These are phyloP conservation scores for Hirtodrosophila trivittata DNA, from an alignment of 2,888 invertebrate genomes.

Conservation along the genomic window DNA sequence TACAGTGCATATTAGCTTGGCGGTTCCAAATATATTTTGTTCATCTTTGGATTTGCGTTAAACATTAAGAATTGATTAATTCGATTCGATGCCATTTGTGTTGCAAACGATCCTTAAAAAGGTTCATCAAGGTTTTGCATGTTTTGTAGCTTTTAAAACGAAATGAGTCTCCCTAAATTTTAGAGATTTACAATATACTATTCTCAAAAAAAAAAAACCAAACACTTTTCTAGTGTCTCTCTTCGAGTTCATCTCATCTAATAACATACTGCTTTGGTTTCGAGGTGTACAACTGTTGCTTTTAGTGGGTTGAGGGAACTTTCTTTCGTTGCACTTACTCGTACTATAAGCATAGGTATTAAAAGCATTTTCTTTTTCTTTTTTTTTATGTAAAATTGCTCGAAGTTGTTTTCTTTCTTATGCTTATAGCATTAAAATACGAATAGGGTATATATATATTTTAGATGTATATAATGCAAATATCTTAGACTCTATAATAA, in stretches of 20 bases:
- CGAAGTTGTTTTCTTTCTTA: conserved; percentile 16
- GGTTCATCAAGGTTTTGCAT: neutral
- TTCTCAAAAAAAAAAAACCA: conserved; percentile 3
- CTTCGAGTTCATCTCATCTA: too few species aligned
- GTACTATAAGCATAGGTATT: too few species aligned
- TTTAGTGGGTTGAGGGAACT: conserved; percentile 13
- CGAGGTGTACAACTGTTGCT: conserved; percentile 32
- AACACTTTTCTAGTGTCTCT: neutral
- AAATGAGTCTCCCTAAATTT: conserved; percentile 7
- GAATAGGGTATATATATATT: conserved; percentile 18
- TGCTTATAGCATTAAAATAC: too few species aligned
- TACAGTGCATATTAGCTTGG: conserved; percentile 51
- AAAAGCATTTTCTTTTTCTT: conserved; percentile 22
- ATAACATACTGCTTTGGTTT: neutral
- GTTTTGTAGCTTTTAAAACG: neutral
- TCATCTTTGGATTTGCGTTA: neutral
- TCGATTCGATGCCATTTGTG: conserved; percentile 31
- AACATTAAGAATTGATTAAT: conserved; percentile 3
- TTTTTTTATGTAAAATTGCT: conserved; percentile 33
- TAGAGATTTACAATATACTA: neutral
- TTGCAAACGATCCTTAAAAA: neutral
- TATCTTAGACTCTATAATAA: conserved; percentile 31
- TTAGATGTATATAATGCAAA: conserved; percentile 12
- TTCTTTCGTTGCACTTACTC: conserved; percentile 58
- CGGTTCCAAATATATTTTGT: conserved; percentile 31